phyloP scores from a whole-genome alignment of 2,888 invertebrate genomes.

The Platycheirus rosarum region DNA sequence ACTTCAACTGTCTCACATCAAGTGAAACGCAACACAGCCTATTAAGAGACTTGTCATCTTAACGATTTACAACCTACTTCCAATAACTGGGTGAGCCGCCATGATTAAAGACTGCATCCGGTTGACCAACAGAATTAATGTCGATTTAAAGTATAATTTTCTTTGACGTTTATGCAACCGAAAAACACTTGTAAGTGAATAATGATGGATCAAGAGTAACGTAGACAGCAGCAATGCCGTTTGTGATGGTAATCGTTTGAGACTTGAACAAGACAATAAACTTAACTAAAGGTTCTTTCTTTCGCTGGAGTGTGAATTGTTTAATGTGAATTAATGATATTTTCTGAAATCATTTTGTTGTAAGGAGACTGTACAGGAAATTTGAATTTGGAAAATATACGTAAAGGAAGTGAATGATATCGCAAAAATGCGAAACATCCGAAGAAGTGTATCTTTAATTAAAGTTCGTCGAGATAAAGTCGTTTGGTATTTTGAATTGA shows the following conservation, averaged over 20 bases:
- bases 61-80: constrained; percentile 42
- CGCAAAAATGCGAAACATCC: no score
- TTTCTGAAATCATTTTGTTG: constrained; percentile 9
- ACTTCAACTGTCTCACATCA: constrained; percentile 23
- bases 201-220: constrained; percentile 59
- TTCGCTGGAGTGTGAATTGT: constrained; percentile 25
- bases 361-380: constrained; percentile 12
- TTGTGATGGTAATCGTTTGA: constrained; percentile 35
- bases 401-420: no score
- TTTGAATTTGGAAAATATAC: constrained; percentile 38
- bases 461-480: no score
- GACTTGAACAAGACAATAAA: constrained; percentile 8
- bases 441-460: no score
- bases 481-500: no score
- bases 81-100: constrained; percentile 31
- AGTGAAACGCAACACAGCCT: constrained; percentile 16
- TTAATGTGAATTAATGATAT: constrained; percentile 54
- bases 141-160: constrained; percentile 59
- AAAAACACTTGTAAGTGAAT: constrained; percentile 62
- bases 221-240: constrained; percentile 2
- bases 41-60: constrained; percentile 36
- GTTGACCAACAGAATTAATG: constrained; percentile 49
- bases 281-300: not conserved
- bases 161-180: constrained; percentile 50
- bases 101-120: constrained; percentile 53